Conservation (phyloP, 2,113 vertebrate species). For the Eubucco bourcierii region DNA sequence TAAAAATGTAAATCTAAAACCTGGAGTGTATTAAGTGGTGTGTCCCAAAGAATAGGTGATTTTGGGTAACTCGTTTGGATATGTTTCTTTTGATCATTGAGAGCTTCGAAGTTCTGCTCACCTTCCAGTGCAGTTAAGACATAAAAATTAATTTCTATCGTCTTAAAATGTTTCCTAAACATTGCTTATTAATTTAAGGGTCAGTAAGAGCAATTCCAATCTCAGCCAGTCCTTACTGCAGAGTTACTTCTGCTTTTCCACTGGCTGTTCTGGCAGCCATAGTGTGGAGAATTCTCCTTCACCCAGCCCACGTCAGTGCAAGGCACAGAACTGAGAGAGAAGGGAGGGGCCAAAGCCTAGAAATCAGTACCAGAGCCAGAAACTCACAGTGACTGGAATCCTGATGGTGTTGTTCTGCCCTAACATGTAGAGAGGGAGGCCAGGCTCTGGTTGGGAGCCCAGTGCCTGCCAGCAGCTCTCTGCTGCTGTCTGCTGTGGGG, state of each 20-base stretch:
- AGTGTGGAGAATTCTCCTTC: not conserved
- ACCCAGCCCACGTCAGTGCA: accelerated
- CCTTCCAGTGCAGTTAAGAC: not conserved
- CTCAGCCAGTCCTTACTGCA: not conserved
- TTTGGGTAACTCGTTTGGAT: not conserved
- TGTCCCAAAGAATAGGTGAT: not conserved
- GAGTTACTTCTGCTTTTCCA: not conserved
- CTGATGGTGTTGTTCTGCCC: not conserved
- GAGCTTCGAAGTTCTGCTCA: not conserved
- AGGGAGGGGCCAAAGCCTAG: not conserved
- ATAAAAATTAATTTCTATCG: not conserved
- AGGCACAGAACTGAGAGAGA: not conserved
- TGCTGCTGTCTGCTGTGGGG: accelerated
- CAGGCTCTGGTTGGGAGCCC: not conserved
- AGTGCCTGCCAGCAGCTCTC: not conserved
- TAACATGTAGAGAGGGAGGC: accelerated
- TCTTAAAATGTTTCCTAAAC: no score
- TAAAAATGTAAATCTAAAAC: not conserved
- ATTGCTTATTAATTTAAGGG: not conserved
- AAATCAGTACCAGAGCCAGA: not conserved
- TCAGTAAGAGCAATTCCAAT: not conserved
- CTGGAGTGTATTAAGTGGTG: not conserved
- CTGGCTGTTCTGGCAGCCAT: accelerated
- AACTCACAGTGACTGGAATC: accelerated
- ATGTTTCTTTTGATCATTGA: accelerated